A percentile compares a stretch with the other conserved stretches of the same genome.
These are phyloP conservation scores for Cylloceria caligata DNA, from an alignment of 2,888 invertebrate species.

Conservation along the genomic window DNA sequence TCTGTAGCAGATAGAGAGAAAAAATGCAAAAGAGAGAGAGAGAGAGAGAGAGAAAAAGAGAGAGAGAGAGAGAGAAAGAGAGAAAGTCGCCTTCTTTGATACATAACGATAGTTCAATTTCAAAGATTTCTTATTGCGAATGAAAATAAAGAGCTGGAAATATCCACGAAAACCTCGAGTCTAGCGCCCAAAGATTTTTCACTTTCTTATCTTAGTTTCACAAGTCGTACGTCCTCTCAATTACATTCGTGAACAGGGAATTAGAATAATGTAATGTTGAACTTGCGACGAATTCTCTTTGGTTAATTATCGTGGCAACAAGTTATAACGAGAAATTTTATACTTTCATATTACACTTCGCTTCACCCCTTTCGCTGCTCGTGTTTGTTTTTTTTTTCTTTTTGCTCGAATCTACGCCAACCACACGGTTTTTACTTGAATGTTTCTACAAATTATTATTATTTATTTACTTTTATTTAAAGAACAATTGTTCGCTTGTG, in stretches of 20 bases:
- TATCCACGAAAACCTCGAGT: slow-evolving; percentile 19
- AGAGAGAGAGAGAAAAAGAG: too few species aligned
- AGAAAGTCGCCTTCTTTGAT: slow-evolving; percentile 14
- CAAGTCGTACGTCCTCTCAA: slow-evolving; percentile 56
- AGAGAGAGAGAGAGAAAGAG: not conserved
- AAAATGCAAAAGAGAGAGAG: too few species aligned
- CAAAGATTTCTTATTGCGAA: slow-evolving; percentile 32
- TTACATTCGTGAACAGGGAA: too few species aligned
- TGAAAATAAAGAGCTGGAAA: slow-evolving; percentile 48
- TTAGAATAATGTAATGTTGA: slow-evolving; percentile 46
- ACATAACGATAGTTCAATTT: slow-evolving; percentile 54
- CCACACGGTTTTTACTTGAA: not conserved
- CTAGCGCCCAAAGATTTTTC: slow-evolving; percentile 56
- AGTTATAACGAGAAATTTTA: slow-evolving; percentile 28
- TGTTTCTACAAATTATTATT: not conserved
- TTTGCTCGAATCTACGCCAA: not conserved
- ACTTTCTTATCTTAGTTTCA: slow-evolving; percentile 29
- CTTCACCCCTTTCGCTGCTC: slow-evolving; percentile 16
- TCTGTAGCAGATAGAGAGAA: too few species aligned
- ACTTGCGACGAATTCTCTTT: slow-evolving; percentile 28
- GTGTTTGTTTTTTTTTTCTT: slow-evolving; percentile 24
- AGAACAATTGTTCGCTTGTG: not conserved
- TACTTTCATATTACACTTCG: slow-evolving; percentile 11
- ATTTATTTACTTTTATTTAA: not conserved
- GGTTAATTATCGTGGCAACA: slow-evolving; percentile 39